phyloP scores from a whole-genome alignment of 1,140 invertebrate species.

The Oncopeltus fasciatus region DNA sequence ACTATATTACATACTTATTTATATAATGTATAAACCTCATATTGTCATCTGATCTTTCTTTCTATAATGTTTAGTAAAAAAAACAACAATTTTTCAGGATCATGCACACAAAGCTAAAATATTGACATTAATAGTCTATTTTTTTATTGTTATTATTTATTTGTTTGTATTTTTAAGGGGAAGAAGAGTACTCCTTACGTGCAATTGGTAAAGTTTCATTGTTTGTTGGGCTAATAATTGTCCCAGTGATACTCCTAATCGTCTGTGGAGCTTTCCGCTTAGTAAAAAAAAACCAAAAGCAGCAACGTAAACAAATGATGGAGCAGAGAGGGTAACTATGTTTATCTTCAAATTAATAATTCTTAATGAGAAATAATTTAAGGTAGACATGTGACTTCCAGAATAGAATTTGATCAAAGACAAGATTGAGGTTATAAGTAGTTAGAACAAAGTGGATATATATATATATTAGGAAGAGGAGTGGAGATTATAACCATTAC shows the following conservation, averaged over 20 bases:
- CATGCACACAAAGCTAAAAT: not conserved
- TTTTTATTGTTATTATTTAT: not conserved
- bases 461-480: too few relatives aligned
- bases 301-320: not conserved
- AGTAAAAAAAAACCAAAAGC: not conserved
- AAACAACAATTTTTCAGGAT: not conserved
- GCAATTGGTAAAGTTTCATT: conserved; percentile 1
- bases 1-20: not conserved
- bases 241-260: conserved; percentile 5
- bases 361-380: too few relatives aligned
- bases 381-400: too few relatives aligned
- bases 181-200: conserved; percentile 13
- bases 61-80: not conserved
- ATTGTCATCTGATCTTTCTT: not conserved
- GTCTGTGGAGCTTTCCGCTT: conserved; percentile 5
- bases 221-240: not conserved
- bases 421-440: too few relatives aligned
- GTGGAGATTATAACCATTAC: too few relatives aligned
- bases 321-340: not conserved
- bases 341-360: too few relatives aligned
- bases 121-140: not conserved
- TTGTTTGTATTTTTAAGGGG: not conserved
- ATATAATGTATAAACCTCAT: not conserved
- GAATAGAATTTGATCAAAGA: too few relatives aligned
- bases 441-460: too few relatives aligned